Evolutionary conservation across 2,113 vertebrate species (phyloP), one percentile per base, ranked within the genome.

Genomic region (Chionodraco myersi): DNA sequence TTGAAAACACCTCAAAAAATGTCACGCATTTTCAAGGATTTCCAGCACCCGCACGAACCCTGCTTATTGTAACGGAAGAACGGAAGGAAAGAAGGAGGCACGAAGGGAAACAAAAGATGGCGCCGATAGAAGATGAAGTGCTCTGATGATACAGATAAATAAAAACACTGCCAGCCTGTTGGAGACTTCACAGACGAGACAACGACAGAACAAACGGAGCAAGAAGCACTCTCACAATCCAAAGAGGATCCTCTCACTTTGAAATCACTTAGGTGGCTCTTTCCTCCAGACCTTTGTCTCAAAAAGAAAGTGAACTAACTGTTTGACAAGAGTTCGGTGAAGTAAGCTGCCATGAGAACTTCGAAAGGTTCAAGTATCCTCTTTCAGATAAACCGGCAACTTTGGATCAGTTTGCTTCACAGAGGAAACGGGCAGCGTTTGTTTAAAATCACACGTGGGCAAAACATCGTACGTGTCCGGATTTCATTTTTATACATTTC

Each of bases 121-220:
- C 3, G 9, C 53, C 1, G 15, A 52, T 18, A n/a, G 64, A 53
- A 6, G 11, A 34, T 16, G 16, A 62, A 72, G 52, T 57, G 53
- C 15, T 79, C 49, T 34, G 6, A 48, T 44, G 16, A 53, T 16
- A 36, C 26, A 82, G 70, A 73, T 15, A 49, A 83, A 41, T 6
- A 70, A 83, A 64, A 81, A 70, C 60, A 53, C 59, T 56, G 69
- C 57, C 54, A 63, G 49, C 56, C 59, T 66, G 44, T 74, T 23
- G 13, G 77, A 15, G 49, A 58, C n/a, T 41, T 36, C 0, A 51
- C 41, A 30, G 41, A 67, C 44, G 16, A 21, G 66, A 71, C 67
- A 57, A 13, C n/a, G 60, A 75, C 26, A 26, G 26, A 45, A 74
- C 41, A 72, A 21, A 79, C 41, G 5, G 49, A 47, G 23, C 41